phyloP scores from a whole-genome alignment of 2,888 invertebrate species.

The Disparrhopalites patrizii region DNA sequence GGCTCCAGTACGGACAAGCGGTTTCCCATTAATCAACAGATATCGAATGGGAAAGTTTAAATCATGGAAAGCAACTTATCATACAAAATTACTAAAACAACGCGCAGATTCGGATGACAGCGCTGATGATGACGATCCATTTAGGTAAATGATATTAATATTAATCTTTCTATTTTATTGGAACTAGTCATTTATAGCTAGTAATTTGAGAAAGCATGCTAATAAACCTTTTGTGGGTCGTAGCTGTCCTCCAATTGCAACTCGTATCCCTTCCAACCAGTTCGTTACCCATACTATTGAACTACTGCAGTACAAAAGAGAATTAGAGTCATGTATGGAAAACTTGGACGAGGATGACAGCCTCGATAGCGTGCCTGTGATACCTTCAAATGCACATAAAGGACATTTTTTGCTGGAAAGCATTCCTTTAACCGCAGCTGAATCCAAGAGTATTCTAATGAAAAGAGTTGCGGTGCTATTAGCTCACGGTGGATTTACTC shows the following conservation, averaged over 20 bases:
- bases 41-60: background rate
- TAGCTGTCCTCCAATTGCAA: background rate
- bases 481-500: conserved; percentile 41
- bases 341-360: conserved; percentile 29
- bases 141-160: background rate
- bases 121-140: background rate
- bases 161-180: background rate
- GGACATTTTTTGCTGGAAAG: conserved; percentile 17
- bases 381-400: conserved; percentile 9
- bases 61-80: background rate
- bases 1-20: background rate
- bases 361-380: conserved; percentile 28
- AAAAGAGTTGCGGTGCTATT: conserved; percentile 32
- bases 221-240: too few relatives aligned
- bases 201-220: too few relatives aligned
- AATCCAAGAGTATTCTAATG: conserved; percentile 33
- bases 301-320: conserved; percentile 38
- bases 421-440: conserved; percentile 22
- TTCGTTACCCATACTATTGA: conserved; percentile 32
- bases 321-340: conserved; percentile 32
- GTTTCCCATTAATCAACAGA: background rate
- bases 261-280: conserved; percentile 7
- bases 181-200: background rate
- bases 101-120: background rate
- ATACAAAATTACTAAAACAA: too few relatives aligned